Evolutionary conservation across 2,113 vertebrate species (phyloP).

Genomic region (Trichechus manatus): DNA sequence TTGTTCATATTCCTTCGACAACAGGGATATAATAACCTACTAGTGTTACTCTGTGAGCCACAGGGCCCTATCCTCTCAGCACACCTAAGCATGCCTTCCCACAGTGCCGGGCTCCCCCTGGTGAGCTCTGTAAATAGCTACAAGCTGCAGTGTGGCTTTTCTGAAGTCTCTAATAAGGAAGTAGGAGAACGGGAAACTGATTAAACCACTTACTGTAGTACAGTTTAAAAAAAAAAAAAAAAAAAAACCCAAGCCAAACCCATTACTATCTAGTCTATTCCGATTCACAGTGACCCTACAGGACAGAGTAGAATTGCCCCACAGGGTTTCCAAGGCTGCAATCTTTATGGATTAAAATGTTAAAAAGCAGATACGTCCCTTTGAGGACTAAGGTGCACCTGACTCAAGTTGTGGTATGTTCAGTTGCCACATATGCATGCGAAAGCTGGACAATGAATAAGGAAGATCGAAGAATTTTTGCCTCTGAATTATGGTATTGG

Average conservation of each 20-base stretch:
- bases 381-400: no score
- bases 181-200: not conserved
- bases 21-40: not conserved
- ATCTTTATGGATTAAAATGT: not conserved
- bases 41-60: not conserved
- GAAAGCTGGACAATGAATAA: no score
- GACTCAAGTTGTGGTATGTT: no score
- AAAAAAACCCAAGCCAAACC: no score
- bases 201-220: not conserved
- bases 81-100: not conserved
- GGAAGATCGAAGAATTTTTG: no score
- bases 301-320: no score
- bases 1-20: not conserved
- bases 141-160: rapidly evolving
- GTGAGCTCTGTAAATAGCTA: not conserved
- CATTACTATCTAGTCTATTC: not conserved
- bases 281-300: not conserved
- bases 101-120: not conserved
- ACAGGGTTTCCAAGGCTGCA: not conserved
- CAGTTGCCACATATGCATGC: no score
- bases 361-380: no score
- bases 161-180: not conserved
- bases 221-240: no score
- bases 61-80: not conserved
- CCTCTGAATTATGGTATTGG: no score